Base-by-base conservation (phyloP, 2,888 invertebrate genomes). In the Capitulum mitella region DNA sequence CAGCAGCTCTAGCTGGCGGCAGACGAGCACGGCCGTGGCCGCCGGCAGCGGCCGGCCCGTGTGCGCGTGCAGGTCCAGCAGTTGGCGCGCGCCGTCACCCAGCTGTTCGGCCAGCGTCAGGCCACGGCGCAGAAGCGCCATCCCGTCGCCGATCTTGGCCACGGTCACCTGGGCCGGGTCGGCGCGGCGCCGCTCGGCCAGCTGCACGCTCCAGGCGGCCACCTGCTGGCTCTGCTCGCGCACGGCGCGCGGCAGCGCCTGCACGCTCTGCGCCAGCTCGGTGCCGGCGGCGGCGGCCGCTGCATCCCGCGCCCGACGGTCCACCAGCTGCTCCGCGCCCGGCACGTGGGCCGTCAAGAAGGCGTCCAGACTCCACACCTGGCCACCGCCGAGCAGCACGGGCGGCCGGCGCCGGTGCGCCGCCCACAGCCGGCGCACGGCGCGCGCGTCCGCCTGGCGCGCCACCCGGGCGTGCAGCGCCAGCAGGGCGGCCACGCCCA, bases 11-110 rank as follows among this genome's bases (percentile, higher is more conserved):
- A 81, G 48, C 26, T 81, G 78, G 19, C 78, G 70, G 29, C 81
- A 81, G 51, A 81, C 79, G 61, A 78, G 79, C 16, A 81, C 70
- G 22, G 80, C 81, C 51, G 80, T 79, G 22, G 81, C 77, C 37
- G 78, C 79, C 14, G 80, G 74, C 80, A 81, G 80, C 3, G 81
- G 80, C 22, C 80, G 79, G 6, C 78, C 78, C n/a, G 79, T 61
- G 6, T 74, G 78, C n/a, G 81, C 78, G 77, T 81, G 81, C 40
- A 81, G 77, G 46, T 80, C 80, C 29, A 81, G 79, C 58, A 81
- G 80, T 10, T 79, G 79, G 26, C 80, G 79, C 3, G 79, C 79
- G 29, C 77, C 79, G 79, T 81, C 80, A 34, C 80, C 78, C 5
- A 81, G 58, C 58, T 79, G 79, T n/a, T 79, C 78, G 32, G 80